phyloP scores from a whole-genome alignment of 2,113 vertebrate genomes.

The Lepus americanus region DNA sequence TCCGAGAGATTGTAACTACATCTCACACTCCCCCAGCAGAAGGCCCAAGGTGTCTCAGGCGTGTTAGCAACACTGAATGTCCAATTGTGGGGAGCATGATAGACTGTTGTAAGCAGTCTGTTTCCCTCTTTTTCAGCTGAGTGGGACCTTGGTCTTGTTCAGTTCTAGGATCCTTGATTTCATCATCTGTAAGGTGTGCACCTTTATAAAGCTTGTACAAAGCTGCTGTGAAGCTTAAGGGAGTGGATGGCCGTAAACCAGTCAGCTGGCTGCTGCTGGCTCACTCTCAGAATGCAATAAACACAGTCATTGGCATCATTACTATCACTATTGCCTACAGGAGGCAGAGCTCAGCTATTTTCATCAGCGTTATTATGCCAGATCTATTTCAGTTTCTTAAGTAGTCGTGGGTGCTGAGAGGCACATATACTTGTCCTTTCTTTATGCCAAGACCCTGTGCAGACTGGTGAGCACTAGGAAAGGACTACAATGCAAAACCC shows the following conservation, averaged over 20 bases:
- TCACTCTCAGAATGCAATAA: background rate
- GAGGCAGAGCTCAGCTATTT: background rate
- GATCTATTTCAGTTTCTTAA: background rate
- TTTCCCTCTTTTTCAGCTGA: background rate
- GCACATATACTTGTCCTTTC: background rate
- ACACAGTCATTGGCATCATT: background rate
- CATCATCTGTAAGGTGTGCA: background rate
- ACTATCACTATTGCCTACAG: background rate
- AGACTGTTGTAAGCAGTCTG: background rate
- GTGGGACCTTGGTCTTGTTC: background rate
- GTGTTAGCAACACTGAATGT: background rate
- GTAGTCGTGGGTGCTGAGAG: background rate
- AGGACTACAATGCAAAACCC: background rate
- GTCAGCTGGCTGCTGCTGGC: background rate
- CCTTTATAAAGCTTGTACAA: background rate
- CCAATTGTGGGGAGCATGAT: rapidly evolving
- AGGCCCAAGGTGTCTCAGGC: background rate
- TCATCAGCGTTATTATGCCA: background rate
- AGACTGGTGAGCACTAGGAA: background rate
- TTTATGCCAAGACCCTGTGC: background rate
- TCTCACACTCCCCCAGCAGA: background rate
- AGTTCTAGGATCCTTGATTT: background rate
- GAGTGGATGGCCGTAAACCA: background rate
- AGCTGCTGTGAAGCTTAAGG: background rate
- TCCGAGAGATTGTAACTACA: background rate